Evolutionary conservation across 2,113 vertebrate species (phyloP).

Genomic region (Chauna torquata): DNA sequence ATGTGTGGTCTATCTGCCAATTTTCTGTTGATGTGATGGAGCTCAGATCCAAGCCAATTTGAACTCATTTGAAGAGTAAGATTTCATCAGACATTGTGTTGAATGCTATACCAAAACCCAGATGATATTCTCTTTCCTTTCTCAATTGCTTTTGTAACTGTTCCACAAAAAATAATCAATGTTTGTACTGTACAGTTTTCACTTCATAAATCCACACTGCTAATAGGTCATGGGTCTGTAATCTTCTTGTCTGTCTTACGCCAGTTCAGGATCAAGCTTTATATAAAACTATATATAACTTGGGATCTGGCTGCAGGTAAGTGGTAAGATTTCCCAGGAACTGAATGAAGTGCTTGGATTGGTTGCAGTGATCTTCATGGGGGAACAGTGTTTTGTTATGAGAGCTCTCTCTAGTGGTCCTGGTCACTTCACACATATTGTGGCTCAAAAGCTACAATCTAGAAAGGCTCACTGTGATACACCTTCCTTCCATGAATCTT

Average conservation of each 20-base stretch:
- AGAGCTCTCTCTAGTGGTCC: conserved; percentile 58
- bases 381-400: conserved; percentile 5
- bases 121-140: conserved; percentile 51
- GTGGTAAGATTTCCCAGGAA: neutral
- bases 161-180: conserved; percentile 54
- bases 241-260: neutral
- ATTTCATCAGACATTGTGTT: neutral
- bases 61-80: neutral
- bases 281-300: conserved; percentile 28
- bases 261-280: neutral
- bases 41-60: neutral
- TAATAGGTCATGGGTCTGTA: conserved; percentile 37
- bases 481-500: neutral
- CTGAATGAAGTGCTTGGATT: neutral
- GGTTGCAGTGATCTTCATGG: neutral
- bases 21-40: neutral
- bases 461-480: neutral
- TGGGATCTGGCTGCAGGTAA: conserved; percentile 13
- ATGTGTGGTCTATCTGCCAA: neutral
- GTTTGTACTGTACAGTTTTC: conserved; percentile 34
- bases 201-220: conserved; percentile 59
- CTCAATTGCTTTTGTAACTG: conserved; percentile 46
- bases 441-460: neutral
- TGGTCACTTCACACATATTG: neutral
- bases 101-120: conserved; percentile 27